Evolutionary conservation across 2,113 vertebrate genomes (phyloP), one percentile per base, ranked within the genome.

Genomic region (Calypte anna): DNA sequence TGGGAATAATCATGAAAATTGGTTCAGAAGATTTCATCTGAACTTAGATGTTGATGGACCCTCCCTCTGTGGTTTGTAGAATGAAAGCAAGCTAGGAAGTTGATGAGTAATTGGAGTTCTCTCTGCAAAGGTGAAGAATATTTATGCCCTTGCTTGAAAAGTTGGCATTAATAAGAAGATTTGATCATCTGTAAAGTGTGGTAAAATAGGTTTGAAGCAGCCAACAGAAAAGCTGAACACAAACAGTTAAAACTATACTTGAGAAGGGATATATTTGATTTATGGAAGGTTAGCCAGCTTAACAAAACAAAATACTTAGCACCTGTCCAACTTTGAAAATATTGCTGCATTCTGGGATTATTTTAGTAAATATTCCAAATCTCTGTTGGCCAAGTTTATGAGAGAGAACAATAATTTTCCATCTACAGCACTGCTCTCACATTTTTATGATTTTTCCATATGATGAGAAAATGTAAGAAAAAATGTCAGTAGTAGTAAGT

Each of bases 401-500:
- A 90, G 16, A 69, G 30, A 84, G 85, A 85, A 48, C 15, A 93
- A 86, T 83, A 63, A 55, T 86, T 96, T 94, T 94, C 91, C 84
- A 70, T 67, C 55, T 25, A 77, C 27, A 51, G 53, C n/a, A 50
- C n/a, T 87, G 50, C 63, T 76, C 22, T 66, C 78, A 66, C 24
- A 33, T 79, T 90, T 94, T 90, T 57, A 92, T 89, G 59, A 28
- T 33, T 91, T 95, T 94, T 96, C 81, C 68, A 28, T 72, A 57
- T 28, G 51, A 66, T 77, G 70, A 89, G 70, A 82, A 94, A 87
- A 77, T 59, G 31, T 62, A 84, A 82, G 58, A 86, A 88, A 36
- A 89, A 92, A 90, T 84, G 92, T 67, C 40, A 70, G 1, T 30
- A 51, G 46, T 76, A 79, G 23, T 54, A 50, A 69, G 27, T 30